A percentile compares a stretch with the other conserved stretches of the same genome.
Conservation (phyloP, 2,888 invertebrate species). For the Scelioninae gen. 1 region DNA sequence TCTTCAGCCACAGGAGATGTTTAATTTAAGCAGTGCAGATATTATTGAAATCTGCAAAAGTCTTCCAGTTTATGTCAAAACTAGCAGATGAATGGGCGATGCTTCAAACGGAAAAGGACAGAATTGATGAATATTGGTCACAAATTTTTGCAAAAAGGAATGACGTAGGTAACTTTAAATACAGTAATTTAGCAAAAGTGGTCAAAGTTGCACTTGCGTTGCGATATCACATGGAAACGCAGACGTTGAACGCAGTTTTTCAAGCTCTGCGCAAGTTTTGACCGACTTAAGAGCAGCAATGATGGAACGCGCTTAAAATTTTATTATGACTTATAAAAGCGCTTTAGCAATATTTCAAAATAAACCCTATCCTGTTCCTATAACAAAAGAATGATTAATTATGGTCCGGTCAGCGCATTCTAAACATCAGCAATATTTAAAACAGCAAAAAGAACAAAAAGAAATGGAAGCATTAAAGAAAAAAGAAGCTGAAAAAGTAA, state of each 20-base stretch:
- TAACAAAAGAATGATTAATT: background rate
- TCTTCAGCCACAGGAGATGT: conserved; percentile 6
- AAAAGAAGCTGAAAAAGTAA: background rate
- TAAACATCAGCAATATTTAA: background rate
- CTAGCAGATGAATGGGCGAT: conserved; percentile 49
- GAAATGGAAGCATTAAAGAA: no score
- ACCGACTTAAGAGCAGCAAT: conserved; percentile 64
- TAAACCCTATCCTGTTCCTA: background rate
- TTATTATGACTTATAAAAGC: conserved; percentile 27
- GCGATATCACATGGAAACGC: conserved; percentile 67
- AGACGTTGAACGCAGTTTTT: conserved; percentile 67
- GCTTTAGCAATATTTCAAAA: background rate
- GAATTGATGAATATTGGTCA: conserved; percentile 63
- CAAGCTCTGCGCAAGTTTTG: conserved; percentile 48
- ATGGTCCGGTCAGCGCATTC: background rate
- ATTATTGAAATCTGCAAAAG: conserved; percentile 37
- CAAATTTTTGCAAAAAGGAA: conserved; percentile 49
- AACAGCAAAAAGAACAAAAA: background rate
- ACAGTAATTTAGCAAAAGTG: conserved; percentile 46
- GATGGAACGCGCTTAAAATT: conserved; percentile 59
- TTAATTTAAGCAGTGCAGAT: conserved; percentile 3
- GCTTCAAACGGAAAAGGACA: conserved; percentile 4
- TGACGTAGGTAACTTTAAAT: conserved; percentile 39
- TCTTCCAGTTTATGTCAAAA: conserved; percentile 40
- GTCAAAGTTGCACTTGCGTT: conserved; percentile 62